A percentile compares a stretch with the other conserved stretches of the same genome.
Evolutionary conservation across 2,113 vertebrate species (phyloP).

Genomic region (Corvus moneduloides): DNA sequence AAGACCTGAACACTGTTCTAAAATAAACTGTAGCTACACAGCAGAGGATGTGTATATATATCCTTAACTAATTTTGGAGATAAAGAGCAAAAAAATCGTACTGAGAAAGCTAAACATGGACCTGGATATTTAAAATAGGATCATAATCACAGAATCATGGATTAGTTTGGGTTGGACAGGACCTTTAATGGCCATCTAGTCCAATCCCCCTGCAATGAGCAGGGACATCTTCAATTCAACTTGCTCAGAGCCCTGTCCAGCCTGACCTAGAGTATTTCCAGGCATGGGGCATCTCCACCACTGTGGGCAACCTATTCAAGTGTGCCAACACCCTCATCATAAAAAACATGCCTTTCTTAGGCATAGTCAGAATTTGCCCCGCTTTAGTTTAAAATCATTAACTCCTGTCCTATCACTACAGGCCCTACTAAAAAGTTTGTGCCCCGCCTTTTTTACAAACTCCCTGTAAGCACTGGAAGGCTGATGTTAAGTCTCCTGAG

Average conservation of each 20-base stretch:
- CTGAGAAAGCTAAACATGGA: neutral
- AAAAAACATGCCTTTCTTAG: neutral
- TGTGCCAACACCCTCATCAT: neutral
- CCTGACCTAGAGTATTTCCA: neutral
- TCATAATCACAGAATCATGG: neutral
- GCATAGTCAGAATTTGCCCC: accelerated
- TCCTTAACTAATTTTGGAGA: neutral
- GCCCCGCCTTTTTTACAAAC: neutral
- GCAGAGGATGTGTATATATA: neutral
- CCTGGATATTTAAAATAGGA: neutral
- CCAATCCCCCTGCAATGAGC: neutral
- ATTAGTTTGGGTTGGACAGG: neutral
- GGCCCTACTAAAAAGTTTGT: neutral
- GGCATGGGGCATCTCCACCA: neutral
- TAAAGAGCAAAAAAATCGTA: neutral
- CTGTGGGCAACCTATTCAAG: neutral
- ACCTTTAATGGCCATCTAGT: neutral
- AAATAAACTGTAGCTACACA: neutral
- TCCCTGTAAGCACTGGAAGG: neutral
- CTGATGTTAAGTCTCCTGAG: neutral
- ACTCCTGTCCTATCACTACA: neutral
- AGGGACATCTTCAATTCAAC: neutral
- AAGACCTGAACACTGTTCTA: neutral
- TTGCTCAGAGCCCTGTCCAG: neutral
- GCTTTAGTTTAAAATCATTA: neutral